Conservation (phyloP, 2,797 vertebrate species). For the Basileuterus tristriatus region DNA sequence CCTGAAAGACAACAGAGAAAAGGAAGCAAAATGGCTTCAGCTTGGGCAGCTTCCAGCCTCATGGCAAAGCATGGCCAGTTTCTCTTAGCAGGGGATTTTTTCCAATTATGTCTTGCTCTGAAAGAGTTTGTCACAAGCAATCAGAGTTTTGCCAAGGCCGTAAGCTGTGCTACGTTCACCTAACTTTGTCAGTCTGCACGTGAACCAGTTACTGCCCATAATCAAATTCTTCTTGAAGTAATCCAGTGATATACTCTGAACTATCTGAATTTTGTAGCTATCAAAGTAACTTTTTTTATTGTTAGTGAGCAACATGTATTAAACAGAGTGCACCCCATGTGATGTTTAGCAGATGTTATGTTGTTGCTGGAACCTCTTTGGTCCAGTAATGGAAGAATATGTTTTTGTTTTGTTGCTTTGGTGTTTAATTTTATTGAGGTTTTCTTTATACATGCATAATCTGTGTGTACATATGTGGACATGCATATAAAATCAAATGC, state of each 20-base stretch:
- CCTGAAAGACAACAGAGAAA: not conserved
- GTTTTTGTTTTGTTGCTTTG: slow-evolving; percentile 68
- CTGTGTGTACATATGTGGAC: slow-evolving; percentile 53
- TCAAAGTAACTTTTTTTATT: slow-evolving; percentile 63
- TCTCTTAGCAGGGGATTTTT: not conserved
- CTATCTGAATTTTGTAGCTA: slow-evolving; percentile 62
- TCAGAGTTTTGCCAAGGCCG: not conserved
- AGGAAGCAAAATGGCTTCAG: not conserved
- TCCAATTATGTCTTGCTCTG: not conserved
- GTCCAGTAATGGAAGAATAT: slow-evolving; percentile 62
- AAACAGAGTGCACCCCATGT: slow-evolving; percentile 43
- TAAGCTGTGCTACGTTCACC: not conserved
- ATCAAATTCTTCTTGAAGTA: slow-evolving; percentile 40
- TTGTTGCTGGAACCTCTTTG: slow-evolving; percentile 58
- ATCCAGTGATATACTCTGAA: not conserved
- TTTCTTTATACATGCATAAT: slow-evolving; percentile 53
- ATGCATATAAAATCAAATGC: slow-evolving; percentile 60
- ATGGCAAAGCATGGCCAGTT: not conserved
- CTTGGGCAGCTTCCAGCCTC: not conserved
- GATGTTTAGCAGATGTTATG: slow-evolving; percentile 65
- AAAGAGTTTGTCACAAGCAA: not conserved
- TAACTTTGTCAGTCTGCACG: not conserved
- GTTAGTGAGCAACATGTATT: slow-evolving; percentile 54
- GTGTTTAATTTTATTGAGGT: slow-evolving; percentile 69
- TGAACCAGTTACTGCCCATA: not conserved